Evolutionary conservation across 2,113 vertebrate genomes (phyloP).

Genomic region (Fulmarus glacialis): DNA sequence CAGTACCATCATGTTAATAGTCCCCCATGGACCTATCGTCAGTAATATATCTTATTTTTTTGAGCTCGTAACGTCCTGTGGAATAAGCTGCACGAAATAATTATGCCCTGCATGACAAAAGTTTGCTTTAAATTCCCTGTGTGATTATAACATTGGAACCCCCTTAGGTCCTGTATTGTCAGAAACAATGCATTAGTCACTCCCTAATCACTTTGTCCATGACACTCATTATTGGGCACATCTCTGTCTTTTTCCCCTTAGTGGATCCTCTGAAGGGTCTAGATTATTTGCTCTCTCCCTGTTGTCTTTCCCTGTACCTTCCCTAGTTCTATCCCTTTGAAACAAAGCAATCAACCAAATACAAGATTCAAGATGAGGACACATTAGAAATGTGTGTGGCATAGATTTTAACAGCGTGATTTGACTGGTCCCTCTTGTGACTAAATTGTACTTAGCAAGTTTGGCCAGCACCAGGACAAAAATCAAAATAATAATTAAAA

Average conservation of each 20-base stretch:
- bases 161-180: slow-evolving; percentile 55
- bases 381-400: background rate
- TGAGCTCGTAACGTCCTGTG: slow-evolving; percentile 23
- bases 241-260: background rate
- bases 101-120: slow-evolving; percentile 60
- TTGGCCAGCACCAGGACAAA: background rate
- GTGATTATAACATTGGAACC: background rate
- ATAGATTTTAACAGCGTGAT: background rate
- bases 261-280: background rate
- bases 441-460: background rate
- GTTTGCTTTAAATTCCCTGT: slow-evolving; percentile 44
- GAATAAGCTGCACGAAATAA: slow-evolving; percentile 53
- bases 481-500: background rate
- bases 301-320: background rate
- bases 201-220: slow-evolving; percentile 40
- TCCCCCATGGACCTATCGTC: slow-evolving; percentile 41
- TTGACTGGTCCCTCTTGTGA: background rate
- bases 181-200: slow-evolving; percentile 57
- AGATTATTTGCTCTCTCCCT: background rate
- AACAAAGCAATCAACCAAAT: background rate
- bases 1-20: slow-evolving; percentile 29
- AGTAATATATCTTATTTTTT: slow-evolving; percentile 30
- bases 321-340: background rate
- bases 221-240: slow-evolving; percentile 32
- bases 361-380: background rate